A percentile compares a stretch with the other conserved stretches of the same genome.
phyloP scores from a whole-genome alignment of 2,888 invertebrate species.

The Julus scanicus region DNA sequence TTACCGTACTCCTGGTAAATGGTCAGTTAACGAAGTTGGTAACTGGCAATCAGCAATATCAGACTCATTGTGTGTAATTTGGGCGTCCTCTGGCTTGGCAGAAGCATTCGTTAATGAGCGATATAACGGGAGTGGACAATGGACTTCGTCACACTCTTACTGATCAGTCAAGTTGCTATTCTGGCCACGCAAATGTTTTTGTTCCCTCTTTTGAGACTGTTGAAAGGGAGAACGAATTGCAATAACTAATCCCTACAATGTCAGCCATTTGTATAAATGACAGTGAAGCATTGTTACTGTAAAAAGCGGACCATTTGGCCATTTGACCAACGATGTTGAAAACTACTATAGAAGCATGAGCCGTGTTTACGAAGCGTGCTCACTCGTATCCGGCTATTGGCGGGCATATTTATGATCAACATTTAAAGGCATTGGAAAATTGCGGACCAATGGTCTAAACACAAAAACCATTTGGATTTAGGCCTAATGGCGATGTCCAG shows the following conservation, averaged over 20 bases:
- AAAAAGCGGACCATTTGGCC: background rate
- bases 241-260: background rate
- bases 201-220: background rate
- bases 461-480: background rate
- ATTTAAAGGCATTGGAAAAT: background rate
- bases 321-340: background rate
- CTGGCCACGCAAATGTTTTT: conserved; percentile 11
- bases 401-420: background rate
- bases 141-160: background rate
- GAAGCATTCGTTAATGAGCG: background rate
- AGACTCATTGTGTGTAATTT: background rate
- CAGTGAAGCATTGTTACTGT: conserved; percentile 27
- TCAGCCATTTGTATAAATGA: conserved; percentile 2
- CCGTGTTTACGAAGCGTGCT: background rate
- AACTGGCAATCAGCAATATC: background rate
- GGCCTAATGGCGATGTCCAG: background rate
- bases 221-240: background rate
- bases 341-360: background rate
- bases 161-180: background rate
- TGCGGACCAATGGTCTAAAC: background rate
- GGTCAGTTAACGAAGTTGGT: background rate
- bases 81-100: background rate
- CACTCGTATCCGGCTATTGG: background rate
- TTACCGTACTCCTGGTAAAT: background rate
- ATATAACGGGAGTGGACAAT: background rate